A percentile compares a stretch with the other conserved stretches of the same genome.
Conservation (phyloP, 2,888 invertebrate species). For the Endotricha flammealis region DNA sequence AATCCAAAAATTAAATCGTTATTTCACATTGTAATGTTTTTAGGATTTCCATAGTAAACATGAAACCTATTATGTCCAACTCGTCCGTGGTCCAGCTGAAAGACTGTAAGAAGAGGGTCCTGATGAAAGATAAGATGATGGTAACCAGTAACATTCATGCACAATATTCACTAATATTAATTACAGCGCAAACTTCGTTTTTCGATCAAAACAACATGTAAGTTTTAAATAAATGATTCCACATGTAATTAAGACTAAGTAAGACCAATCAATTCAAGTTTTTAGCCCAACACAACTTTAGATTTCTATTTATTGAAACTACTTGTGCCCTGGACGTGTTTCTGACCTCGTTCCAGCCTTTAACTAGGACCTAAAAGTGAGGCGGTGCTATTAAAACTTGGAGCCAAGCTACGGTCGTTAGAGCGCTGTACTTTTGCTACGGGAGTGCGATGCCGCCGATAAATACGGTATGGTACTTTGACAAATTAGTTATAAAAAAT, state of each 20-base stretch:
- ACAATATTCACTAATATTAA: too few species aligned
- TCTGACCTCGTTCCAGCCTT: slow-evolving; percentile 45
- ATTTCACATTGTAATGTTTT: too few species aligned
- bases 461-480: slow-evolving; percentile 26
- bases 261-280: not conserved
- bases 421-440: slow-evolving; percentile 45
- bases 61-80: too few species aligned
- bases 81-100: too few species aligned
- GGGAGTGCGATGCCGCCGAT: slow-evolving; percentile 29
- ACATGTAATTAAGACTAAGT: not conserved
- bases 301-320: slow-evolving; percentile 21
- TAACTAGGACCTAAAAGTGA: slow-evolving; percentile 56
- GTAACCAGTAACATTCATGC: too few species aligned
- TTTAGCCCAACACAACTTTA: not conserved
- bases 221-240: too few species aligned
- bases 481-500: slow-evolving; percentile 22
- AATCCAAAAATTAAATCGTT: too few species aligned
- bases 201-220: too few species aligned
- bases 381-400: slow-evolving; percentile 60
- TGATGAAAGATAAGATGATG: too few species aligned
- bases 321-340: slow-evolving; percentile 26
- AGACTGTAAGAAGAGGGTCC: too few species aligned
- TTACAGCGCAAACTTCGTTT: too few species aligned
- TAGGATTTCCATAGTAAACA: too few species aligned
- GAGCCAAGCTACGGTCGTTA: slow-evolving; percentile 53